A percentile compares a stretch with the other conserved stretches of the same genome.
These are phyloP conservation scores for Latrodectus elegans DNA, from an alignment of 2,888 invertebrate genomes.

Conservation along the genomic window DNA sequence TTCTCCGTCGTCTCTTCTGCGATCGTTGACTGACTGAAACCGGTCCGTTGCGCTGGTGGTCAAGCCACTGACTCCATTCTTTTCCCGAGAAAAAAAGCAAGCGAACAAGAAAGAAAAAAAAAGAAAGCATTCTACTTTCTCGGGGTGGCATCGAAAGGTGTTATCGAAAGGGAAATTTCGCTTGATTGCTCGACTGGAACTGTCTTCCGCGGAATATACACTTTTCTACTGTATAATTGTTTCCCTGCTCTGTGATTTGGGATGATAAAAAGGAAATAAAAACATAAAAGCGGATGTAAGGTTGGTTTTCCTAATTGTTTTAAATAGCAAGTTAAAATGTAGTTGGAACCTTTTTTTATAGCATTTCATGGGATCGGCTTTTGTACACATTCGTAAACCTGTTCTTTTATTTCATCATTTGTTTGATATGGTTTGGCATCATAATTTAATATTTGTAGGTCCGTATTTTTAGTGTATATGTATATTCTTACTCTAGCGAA, in stretches of 20 bases:
- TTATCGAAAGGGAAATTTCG: conserved; percentile 23
- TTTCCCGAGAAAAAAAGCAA: conserved; percentile 11
- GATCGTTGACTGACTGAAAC: conserved; percentile 24
- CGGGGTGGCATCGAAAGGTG: conserved; percentile 24
- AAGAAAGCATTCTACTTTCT: neutral
- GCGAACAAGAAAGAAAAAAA: neutral
- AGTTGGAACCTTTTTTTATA: neutral
- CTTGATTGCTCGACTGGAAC: conserved; percentile 52
- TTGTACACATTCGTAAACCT: neutral
- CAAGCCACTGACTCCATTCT: conserved; percentile 29
- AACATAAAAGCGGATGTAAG: conserved; percentile 34
- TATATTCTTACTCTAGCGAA: too few species aligned
- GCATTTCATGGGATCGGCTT: neutral
- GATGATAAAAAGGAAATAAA: neutral
- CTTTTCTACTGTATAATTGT: conserved; percentile 13
- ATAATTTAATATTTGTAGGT: too few species aligned
- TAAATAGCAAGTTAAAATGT: conserved; percentile 18
- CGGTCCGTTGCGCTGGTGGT: conserved; percentile 43
- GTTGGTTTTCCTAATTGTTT: conserved; percentile 32
- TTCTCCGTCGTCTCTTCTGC: neutral
- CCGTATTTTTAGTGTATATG: too few species aligned
- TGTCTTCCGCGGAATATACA: neutral
- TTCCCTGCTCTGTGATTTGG: neutral
- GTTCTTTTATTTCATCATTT: too few species aligned
- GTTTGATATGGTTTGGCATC: too few species aligned